A percentile compares a stretch with the other conserved stretches of the same genome.
Evolutionary conservation across 2,797 vertebrate genomes (phyloP).

Genomic region (Etheostoma perlongum): DNA sequence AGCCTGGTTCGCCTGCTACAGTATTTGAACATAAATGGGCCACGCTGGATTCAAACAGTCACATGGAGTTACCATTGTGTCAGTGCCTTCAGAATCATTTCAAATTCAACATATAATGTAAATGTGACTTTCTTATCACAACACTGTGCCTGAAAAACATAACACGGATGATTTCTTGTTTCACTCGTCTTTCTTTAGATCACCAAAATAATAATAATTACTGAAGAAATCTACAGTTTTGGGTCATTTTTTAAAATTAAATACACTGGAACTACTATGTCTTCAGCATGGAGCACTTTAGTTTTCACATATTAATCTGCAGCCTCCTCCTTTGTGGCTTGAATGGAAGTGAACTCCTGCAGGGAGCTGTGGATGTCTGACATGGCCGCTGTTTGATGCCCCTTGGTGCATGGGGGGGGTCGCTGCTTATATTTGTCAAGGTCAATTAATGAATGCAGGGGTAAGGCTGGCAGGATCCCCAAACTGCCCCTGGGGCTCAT

Average conservation of each 20-base stretch:
- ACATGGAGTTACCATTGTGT: conserved; percentile 45
- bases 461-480: conserved; percentile 70
- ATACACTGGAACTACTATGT: neutral
- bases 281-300: conserved; percentile 9
- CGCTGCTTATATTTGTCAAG: conserved; percentile 86
- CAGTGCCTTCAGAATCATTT: conserved; percentile 35
- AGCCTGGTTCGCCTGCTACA: conserved; percentile 55
- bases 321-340: conserved; percentile 36
- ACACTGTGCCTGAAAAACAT: conserved; percentile 7
- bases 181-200: neutral
- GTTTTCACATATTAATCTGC: conserved; percentile 30
- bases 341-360: conserved; percentile 52
- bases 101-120: conserved; percentile 13
- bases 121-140: conserved; percentile 48
- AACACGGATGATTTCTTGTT: conserved; percentile 11
- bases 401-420: conserved; percentile 74
- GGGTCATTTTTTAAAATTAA: conserved; percentile 1
- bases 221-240: neutral
- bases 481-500: conserved; percentile 71
- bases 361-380: conserved; percentile 68
- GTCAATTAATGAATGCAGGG: conserved; percentile 84
- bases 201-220: neutral
- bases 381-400: conserved; percentile 77
- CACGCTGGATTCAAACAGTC: conserved; percentile 60
- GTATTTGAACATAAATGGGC: conserved; percentile 68